Base-by-base conservation (phyloP, 2,113 vertebrate genomes). In the Odocoileus virginianus region DNA sequence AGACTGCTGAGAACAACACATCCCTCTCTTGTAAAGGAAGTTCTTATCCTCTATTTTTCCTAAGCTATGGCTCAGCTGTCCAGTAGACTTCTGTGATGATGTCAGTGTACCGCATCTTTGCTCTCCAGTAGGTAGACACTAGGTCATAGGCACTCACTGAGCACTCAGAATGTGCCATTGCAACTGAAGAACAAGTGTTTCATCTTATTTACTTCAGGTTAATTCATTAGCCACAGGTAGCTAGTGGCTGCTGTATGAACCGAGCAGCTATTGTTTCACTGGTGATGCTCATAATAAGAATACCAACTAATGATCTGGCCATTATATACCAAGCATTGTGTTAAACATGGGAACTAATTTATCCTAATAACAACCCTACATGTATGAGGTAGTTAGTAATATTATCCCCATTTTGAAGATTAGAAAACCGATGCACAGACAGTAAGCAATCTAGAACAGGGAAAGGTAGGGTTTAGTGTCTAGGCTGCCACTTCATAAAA, bases 61-160 rank as follows among this genome's bases (percentile, higher is more conserved):
- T 36, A 33, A 43, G 47, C 4, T 12, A 2, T 9, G 27, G 43
- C 28, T 67, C 76, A 50, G 25, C 60, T 33, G 5, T 30, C 47
- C 25, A 43, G 36, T 6, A 30, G 30, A 19, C 5, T n/a, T 33
- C 7, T 82, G 45, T 58, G 47, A 28, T 16, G 16, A 58, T 9
- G 7, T 6, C 1, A 0, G 4, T 3, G 2, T 14, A 45, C 5
- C 36, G 0, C 17, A 13, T 36, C 13, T 83, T 7, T 15, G 28
- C 16, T 28, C 1, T 84, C 17, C 15, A 17, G 1, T 36, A 27
- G 43, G 90, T 8, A 30, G 52, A 12, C 6, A 15, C 45, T 17
- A 52, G n/a, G 30, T n/a, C 25, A 7, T 0, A 10, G 79, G 16
- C 28, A 5, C 50, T 43, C 36, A 33, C 5, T 30, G 78, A 60